Evolutionary conservation across 2,113 vertebrate species (phyloP).

Genomic region (Sitta europaea): DNA sequence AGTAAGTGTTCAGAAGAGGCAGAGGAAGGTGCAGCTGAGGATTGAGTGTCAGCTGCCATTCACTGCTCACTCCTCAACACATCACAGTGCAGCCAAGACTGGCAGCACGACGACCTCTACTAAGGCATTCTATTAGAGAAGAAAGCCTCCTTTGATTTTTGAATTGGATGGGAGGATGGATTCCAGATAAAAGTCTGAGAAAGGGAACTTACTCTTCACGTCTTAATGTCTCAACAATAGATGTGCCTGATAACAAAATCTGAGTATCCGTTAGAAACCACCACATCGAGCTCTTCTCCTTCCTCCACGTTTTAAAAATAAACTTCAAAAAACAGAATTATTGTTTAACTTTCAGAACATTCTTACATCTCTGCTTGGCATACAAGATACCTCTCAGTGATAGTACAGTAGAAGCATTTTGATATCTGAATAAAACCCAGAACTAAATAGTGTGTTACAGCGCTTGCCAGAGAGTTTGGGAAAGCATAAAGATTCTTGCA

Average conservation of each 20-base stretch:
- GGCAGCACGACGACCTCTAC: not conserved
- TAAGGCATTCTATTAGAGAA: not conserved
- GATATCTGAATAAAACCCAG: not conserved
- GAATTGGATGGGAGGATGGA: not conserved
- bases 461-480: not conserved
- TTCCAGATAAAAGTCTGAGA: not conserved
- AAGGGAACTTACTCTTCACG: not conserved
- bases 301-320: constrained; percentile 17
- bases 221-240: not conserved
- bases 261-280: not conserved
- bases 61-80: not conserved
- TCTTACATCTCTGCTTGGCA: not conserved
- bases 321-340: not conserved
- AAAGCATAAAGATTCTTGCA: not conserved
- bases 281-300: not conserved
- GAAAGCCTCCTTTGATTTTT: not conserved
- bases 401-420: not conserved
- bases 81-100: not conserved
- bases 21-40: not conserved
- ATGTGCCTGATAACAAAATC: not conserved
- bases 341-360: not conserved
- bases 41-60: not conserved
- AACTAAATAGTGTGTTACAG: not conserved
- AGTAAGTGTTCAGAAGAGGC: not conserved
- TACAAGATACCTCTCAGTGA: not conserved